A percentile compares a stretch with the other conserved stretches of the same genome.
These are phyloP conservation scores for Phalacrocorax aristotelis DNA, from an alignment of 2,113 vertebrate genomes.

Conservation along the genomic window DNA sequence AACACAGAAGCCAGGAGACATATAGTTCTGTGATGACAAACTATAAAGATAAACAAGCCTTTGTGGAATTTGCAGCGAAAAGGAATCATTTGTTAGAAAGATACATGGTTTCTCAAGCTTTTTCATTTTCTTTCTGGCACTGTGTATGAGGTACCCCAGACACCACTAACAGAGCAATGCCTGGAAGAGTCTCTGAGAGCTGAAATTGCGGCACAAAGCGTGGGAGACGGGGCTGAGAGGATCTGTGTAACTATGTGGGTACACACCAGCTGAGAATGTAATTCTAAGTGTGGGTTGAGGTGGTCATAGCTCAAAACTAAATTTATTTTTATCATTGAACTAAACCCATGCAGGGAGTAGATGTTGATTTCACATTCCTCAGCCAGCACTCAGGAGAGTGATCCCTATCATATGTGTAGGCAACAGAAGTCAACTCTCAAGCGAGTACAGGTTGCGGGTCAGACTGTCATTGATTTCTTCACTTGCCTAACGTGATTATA, in stretches of 20 bases:
- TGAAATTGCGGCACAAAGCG: neutral
- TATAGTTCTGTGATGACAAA: neutral
- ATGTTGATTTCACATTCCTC: neutral
- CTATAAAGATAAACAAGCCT: slow-evolving; percentile 5
- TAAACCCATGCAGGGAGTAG: neutral
- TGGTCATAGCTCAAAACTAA: neutral
- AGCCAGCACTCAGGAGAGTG: neutral
- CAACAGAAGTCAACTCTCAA: neutral
- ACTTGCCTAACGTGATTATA: slow-evolving; percentile 15
- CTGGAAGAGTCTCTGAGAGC: neutral
- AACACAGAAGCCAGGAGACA: neutral
- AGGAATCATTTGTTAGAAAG: neutral
- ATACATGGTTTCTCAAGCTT: neutral
- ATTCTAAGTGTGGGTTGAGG: neutral
- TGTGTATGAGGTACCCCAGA: neutral
- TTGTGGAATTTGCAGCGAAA: neutral
- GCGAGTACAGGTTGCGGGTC: neutral
- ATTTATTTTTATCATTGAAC: neutral
- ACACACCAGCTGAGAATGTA: neutral
- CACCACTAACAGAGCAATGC: neutral
- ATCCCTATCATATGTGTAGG: neutral
- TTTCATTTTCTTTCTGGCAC: neutral
- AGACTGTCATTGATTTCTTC: slow-evolving; percentile 13
- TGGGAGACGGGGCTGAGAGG: neutral
- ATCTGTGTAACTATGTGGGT: fast-evolving